Evolutionary conservation across 1,140 invertebrate genomes (phyloP), one percentile per base, ranked within the genome.

Genomic region (Bemisia tabaci): DNA sequence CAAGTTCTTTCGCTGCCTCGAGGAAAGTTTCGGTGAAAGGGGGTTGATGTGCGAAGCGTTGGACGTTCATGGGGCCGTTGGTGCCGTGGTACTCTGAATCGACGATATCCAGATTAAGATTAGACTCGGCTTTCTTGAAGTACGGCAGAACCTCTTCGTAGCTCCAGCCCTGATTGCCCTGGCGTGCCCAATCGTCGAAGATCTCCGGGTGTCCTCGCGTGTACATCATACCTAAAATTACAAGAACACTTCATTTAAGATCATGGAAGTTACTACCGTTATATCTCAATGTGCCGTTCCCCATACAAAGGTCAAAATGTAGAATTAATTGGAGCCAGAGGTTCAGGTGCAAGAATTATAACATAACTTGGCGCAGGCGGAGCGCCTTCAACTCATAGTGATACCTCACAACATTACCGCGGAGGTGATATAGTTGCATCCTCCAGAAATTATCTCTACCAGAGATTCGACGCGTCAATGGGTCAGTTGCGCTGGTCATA

Each of bases 141-240:
- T 84, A 86, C 0, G 79, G 79, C 1, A 85, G 71, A 2, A 84
- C 79, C 22, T 84, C 80, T 1, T 83, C 78, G 73, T 83, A 89
- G 23, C 80, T 81, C 87, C 87, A 89, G 0, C 83, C 82, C 1
- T 74, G 65, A 59, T 85, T 86, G 2, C 87, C 87, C 22, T 75
- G 63, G 26, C 78, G 78, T 9, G 81, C 83, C 89, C 89, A 91
- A 12, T 79, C 71, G 71, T 90, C 80, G 73, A 86, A 91, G 73
- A 89, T 84, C 5, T 72, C 72, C 2, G 75, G 78, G 73, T 87
- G 83, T 0, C 85, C 87, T 67, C 87, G 74, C 0, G 84, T 80
- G 72, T 88, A 89, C 59, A 85, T 82, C 85, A 90, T 87, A 48
- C 85, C 86, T 78, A 60, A 62, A 77, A 72, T 66, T n/a, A 64